These are phyloP conservation scores for Sander vitreus DNA, from an alignment of 2,113 vertebrate genomes.

Conservation along the genomic window DNA sequence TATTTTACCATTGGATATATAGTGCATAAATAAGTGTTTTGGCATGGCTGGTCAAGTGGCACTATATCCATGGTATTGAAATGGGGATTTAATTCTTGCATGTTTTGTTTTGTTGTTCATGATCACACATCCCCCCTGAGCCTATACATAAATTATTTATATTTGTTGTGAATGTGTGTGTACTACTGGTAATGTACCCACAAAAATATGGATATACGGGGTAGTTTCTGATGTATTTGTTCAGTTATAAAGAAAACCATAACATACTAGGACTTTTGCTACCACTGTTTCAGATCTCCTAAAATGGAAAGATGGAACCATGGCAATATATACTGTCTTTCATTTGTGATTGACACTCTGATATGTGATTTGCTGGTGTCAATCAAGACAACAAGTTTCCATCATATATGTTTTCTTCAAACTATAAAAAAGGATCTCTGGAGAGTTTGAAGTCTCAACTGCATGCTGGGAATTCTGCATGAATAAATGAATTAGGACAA, in stretches of 20 bases:
- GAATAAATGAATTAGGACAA: neutral
- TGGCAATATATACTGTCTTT: neutral
- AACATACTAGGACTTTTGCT: neutral
- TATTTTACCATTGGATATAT: no score
- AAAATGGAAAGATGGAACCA: neutral
- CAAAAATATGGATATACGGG: neutral
- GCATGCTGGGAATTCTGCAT: neutral
- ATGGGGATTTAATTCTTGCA: no score
- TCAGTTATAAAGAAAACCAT: neutral
- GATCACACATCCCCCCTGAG: no score
- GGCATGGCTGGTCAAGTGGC: no score
- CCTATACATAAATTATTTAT: constrained; percentile 4
- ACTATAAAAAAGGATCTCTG: neutral
- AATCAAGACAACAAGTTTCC: neutral
- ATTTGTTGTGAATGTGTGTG: neutral
- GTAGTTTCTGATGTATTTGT: neutral
- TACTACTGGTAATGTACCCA: neutral
- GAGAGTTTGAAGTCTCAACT: neutral
- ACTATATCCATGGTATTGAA: no score
- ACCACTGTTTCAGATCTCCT: neutral
- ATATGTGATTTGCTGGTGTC: neutral
- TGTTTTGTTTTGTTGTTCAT: no score
- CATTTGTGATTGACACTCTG: neutral
- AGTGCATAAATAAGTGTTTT: no score
- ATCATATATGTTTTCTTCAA: neutral